Evolutionary conservation across 2,888 invertebrate species (phyloP).

Genomic region (Pristionchus japonicus): DNA sequence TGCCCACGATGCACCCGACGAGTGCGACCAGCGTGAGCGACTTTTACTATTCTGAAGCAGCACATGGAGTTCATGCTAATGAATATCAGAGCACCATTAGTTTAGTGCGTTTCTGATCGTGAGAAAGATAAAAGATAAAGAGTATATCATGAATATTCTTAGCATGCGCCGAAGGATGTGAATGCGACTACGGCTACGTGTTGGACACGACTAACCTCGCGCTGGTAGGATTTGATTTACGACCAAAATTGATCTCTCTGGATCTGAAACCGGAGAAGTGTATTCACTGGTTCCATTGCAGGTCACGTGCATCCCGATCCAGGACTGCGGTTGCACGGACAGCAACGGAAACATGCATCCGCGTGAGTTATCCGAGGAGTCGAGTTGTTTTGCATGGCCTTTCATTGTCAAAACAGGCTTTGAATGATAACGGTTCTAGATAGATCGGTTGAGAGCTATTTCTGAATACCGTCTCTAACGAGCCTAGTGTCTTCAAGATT

Average conservation of each 20-base stretch:
- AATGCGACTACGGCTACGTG: slow-evolving; percentile 71
- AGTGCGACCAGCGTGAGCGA: slow-evolving; percentile 50
- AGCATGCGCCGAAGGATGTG: slow-evolving; percentile 72
- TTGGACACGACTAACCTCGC: slow-evolving; percentile 56
- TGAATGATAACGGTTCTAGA: no score
- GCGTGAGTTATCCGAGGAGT: neutral
- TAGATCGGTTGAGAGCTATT: no score
- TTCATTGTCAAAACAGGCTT: no score
- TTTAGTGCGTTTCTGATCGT: neutral
- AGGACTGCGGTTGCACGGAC: slow-evolving; percentile 67
- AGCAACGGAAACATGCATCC: slow-evolving; percentile 62
- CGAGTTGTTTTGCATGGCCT: no score
- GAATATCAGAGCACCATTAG: neutral
- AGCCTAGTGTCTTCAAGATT: no score
- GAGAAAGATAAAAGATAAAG: no score
- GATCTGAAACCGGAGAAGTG: neutral
- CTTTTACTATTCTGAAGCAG: neutral
- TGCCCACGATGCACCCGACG: slow-evolving; percentile 50
- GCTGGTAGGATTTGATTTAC: neutral
- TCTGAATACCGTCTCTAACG: no score
- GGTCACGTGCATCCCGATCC: slow-evolving; percentile 55
- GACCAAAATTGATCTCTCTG: neutral
- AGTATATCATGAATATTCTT: no score
- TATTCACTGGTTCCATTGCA: neutral
- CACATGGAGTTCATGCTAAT: neutral